Evolutionary conservation across 2,888 invertebrate genomes (phyloP).

Genomic region (Lasioglossum calceatum): DNA sequence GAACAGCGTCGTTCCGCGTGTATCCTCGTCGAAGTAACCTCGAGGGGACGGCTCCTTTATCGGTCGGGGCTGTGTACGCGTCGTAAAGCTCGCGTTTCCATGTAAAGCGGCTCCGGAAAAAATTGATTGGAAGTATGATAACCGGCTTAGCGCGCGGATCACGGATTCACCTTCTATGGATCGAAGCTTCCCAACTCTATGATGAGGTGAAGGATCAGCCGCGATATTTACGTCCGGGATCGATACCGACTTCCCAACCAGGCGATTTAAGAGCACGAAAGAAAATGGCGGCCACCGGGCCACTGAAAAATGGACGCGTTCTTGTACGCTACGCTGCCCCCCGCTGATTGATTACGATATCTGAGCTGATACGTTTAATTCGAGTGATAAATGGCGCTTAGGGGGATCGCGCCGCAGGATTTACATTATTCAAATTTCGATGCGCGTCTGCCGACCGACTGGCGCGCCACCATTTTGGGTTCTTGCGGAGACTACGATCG

Average conservation of each 20-base stretch:
- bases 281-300: not conserved
- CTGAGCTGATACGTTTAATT: not conserved
- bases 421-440: not conserved
- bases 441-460: not conserved
- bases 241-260: not conserved
- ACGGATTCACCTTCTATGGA: not conserved
- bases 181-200: not conserved
- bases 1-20: not conserved
- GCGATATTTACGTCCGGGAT: not conserved
- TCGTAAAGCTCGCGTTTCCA: slow-evolving; percentile 7
- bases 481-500: not conserved
- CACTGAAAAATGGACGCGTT: not conserved
- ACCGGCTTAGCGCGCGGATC: not conserved
- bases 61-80: not conserved
- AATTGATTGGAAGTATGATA: slow-evolving; percentile 25
- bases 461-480: not conserved
- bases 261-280: not conserved
- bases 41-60: not conserved
- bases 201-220: slow-evolving; percentile 1
- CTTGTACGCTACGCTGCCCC: not conserved
- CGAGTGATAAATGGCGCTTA: not conserved
- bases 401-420: not conserved
- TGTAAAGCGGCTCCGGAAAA: slow-evolving; percentile 16
- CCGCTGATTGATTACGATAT: not conserved
- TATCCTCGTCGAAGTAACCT: not conserved